phyloP scores from a whole-genome alignment of 2,888 invertebrate genomes.

The Plemyria rubiginata region DNA sequence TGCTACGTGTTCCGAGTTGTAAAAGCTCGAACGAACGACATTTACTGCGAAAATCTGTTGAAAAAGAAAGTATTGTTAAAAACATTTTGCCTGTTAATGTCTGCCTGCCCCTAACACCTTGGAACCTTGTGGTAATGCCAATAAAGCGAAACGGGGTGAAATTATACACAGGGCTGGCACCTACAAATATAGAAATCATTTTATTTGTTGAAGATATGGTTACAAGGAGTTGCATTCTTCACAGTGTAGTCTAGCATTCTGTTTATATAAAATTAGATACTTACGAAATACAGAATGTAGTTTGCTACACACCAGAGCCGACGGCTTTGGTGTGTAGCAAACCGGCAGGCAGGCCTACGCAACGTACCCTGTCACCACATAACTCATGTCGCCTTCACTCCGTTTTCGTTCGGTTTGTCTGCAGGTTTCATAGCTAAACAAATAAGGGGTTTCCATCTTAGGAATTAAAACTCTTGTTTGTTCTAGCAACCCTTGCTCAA shows the following conservation, averaged over 20 bases:
- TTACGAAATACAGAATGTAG: too few relatives aligned
- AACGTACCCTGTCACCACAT: constrained; percentile 21
- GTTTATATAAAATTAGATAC: too few relatives aligned
- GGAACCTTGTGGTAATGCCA: constrained; percentile 23
- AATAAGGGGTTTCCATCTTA: constrained; percentile 20
- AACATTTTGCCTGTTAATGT: neutral
- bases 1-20: constrained; percentile 7
- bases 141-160: constrained; percentile 19
- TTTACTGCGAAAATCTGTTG: neutral
- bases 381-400: constrained; percentile 22
- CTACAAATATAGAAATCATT: too few relatives aligned
- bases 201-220: too few relatives aligned
- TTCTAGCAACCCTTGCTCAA: constrained; percentile 7
- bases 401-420: constrained; percentile 15
- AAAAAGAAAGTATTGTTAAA: constrained; percentile 2
- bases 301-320: too few relatives aligned
- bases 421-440: constrained; percentile 11
- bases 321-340: too few relatives aligned
- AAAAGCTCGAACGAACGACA: constrained; percentile 8
- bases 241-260: too few relatives aligned
- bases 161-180: constrained; percentile 22
- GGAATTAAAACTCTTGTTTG: constrained; percentile 14
- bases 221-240: too few relatives aligned
- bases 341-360: constrained; percentile 7
- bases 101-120: constrained; percentile 8